phyloP scores from a whole-genome alignment of 2,888 invertebrate species.

The Aleiodes alternator region DNA sequence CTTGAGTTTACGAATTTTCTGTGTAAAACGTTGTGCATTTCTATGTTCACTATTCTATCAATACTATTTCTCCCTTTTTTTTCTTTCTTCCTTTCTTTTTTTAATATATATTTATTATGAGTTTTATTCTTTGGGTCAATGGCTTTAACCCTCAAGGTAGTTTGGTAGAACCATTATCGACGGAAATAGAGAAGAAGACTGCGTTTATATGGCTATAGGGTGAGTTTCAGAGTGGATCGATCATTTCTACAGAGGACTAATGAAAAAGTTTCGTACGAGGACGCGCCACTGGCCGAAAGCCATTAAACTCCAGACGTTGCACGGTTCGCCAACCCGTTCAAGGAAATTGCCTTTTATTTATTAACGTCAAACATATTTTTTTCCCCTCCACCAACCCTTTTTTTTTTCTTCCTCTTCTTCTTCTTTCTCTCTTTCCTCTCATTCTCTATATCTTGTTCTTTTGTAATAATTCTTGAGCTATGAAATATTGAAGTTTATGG shows the following conservation, averaged over 20 bases:
- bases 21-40: background rate
- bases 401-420: slow-evolving; percentile 8
- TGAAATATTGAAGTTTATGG: slow-evolving; percentile 1
- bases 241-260: slow-evolving; percentile 33
- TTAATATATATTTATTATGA: slow-evolving; percentile 24
- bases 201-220: slow-evolving; percentile 29
- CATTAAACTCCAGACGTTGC: slow-evolving; percentile 43
- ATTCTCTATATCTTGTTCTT: background rate
- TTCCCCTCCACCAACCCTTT: background rate
- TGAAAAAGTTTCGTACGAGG: slow-evolving; percentile 40
- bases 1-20: background rate
- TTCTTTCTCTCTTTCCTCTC: slow-evolving; percentile 19
- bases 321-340: slow-evolving; percentile 20
- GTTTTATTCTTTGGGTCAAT: slow-evolving; percentile 37
- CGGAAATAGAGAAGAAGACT: slow-evolving; percentile 34
- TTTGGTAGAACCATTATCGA: slow-evolving; percentile 37
- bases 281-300: slow-evolving; percentile 36
- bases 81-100: background rate
- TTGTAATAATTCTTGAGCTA: slow-evolving; percentile 1
- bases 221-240: slow-evolving; percentile 27
- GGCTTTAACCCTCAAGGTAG: slow-evolving; percentile 30
- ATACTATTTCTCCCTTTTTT: background rate
- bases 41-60: background rate
- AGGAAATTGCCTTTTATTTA: slow-evolving; percentile 23
- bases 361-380: slow-evolving; percentile 31